phyloP scores from a whole-genome alignment of 2,888 invertebrate genomes.

The Tetragnatha montana region DNA sequence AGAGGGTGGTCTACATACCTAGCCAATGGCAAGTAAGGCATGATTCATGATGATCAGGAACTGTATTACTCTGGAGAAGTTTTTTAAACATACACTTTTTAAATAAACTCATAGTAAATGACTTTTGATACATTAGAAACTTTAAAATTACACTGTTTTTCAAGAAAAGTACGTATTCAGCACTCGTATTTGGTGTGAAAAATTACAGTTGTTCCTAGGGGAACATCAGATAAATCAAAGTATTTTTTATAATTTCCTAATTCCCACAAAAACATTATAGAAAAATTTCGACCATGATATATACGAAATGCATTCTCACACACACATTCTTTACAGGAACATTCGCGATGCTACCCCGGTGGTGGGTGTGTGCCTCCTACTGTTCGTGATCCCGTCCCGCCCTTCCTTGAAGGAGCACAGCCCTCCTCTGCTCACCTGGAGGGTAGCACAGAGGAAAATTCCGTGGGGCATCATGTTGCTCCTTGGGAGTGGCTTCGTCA shows the following conservation, averaged over 20 bases:
- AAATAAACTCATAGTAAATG: too few species aligned
- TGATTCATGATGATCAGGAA: background rate
- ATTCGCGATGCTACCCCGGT: conserved; percentile 79
- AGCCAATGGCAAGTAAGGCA: conserved; percentile 72
- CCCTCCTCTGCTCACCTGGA: conserved; percentile 88
- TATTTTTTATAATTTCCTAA: too few species aligned
- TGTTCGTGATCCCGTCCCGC: conserved; percentile 89
- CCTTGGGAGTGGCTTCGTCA: conserved; percentile 91
- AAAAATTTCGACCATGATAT: too few species aligned
- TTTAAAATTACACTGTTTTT: too few species aligned
- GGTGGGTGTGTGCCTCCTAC: conserved; percentile 86
- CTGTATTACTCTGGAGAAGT: too few species aligned
- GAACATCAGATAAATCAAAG: too few species aligned
- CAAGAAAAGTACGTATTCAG: too few species aligned
- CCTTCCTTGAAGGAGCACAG: conserved; percentile 81
- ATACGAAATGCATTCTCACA: background rate
- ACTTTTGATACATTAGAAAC: too few species aligned
- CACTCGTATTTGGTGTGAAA: too few species aligned
- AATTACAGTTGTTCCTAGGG: too few species aligned
- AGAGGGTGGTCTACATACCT: conserved; percentile 85
- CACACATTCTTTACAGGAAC: conserved; percentile 55
- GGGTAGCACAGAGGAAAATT: conserved; percentile 87
- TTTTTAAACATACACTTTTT: too few species aligned
- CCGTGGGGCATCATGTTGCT: conserved; percentile 93
- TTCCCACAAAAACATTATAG: too few species aligned